Evolutionary conservation across 2,888 invertebrate species (phyloP).

Genomic region (Drosophila atroscutellata): DNA sequence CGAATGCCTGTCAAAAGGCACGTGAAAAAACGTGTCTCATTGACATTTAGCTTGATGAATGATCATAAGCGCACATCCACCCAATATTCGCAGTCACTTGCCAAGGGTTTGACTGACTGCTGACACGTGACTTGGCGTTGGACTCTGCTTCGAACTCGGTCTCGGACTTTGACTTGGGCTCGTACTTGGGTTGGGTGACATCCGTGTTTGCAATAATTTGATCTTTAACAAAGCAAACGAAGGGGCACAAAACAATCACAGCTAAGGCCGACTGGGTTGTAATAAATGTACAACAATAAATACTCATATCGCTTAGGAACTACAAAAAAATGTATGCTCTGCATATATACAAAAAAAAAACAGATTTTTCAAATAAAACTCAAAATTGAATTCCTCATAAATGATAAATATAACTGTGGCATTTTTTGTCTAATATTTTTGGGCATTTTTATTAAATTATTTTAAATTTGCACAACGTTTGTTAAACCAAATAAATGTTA

Average conservation of each 20-base stretch:
- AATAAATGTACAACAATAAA: neutral
- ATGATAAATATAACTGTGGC: neutral
- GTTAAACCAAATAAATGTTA: neutral
- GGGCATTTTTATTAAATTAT: neutral
- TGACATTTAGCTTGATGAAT: constrained; percentile 80
- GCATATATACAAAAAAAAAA: neutral
- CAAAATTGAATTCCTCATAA: neutral
- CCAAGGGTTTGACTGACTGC: constrained; percentile 69
- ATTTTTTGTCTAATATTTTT: neutral
- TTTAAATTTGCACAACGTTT: too few species aligned
- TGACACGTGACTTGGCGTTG: constrained; percentile 68
- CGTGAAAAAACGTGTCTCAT: constrained; percentile 78
- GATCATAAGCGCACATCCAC: constrained; percentile 53
- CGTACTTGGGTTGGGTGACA: constrained; percentile 12
- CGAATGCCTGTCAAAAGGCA: constrained; percentile 70
- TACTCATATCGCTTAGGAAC: neutral
- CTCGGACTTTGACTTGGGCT: neutral
- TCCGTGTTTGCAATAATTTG: constrained; percentile 39
- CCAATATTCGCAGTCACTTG: constrained; percentile 38
- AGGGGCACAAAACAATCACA: neutral
- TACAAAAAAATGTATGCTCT: neutral
- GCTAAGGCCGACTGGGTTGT: neutral
- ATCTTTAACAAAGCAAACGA: constrained; percentile 16
- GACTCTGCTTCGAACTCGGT: neutral
- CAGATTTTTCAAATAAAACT: neutral